Conservation (phyloP, 2,888 invertebrate genomes). For the Timema podura region DNA sequence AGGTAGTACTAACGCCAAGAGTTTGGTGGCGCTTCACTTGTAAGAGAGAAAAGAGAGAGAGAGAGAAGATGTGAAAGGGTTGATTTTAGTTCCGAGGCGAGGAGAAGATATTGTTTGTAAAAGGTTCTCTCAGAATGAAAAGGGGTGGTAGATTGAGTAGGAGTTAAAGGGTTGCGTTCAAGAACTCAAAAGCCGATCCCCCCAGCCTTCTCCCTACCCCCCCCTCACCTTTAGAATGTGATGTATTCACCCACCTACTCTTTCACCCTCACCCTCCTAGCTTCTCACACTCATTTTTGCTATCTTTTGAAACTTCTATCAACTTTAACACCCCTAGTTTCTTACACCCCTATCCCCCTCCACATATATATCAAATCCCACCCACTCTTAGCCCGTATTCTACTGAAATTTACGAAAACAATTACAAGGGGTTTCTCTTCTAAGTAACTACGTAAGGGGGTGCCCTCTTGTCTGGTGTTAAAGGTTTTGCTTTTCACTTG, state of each 20-base stretch:
- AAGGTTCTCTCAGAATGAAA: not conserved
- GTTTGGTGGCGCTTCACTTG: no score
- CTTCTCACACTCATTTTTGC: not conserved
- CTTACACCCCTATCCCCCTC: not conserved
- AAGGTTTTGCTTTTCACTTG: no score
- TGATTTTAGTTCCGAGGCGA: not conserved
- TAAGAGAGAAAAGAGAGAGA: not conserved
- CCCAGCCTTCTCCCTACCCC: no score
- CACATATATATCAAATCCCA: not conserved
- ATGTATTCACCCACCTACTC: no score
- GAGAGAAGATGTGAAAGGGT: not conserved
- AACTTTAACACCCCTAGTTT: not conserved
- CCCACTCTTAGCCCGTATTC: constrained; percentile 1
- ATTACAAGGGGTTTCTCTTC: constrained; percentile 17
- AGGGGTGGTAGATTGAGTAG: no score
- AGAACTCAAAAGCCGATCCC: no score
- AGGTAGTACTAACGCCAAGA: constrained; percentile 33
- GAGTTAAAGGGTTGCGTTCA: no score
- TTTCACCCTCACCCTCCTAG: no score
- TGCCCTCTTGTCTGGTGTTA: no score
- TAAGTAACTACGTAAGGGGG: not conserved
- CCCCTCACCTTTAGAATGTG: no score
- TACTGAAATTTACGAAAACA: constrained; percentile 21
- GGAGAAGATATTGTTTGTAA: constrained; percentile 41
- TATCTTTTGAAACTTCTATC: constrained; percentile 3